Conservation (phyloP, 2,797 vertebrate species). For the Amniataba percoides region DNA sequence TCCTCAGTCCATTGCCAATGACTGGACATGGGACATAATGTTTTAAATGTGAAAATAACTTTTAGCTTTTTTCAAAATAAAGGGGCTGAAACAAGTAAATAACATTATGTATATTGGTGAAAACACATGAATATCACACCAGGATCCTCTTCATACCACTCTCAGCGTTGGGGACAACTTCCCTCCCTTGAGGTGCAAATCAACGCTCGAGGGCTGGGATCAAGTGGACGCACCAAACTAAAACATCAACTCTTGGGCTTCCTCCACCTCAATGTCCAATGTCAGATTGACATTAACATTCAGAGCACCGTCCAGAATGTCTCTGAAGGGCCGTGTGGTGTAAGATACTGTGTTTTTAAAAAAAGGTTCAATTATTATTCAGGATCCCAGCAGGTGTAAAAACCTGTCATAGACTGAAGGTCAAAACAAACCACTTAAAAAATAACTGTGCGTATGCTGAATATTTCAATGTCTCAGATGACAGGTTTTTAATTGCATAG, state of each 20-base stretch:
- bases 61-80: background rate
- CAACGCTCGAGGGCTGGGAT: background rate
- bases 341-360: background rate
- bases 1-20: slow-evolving; percentile 55
- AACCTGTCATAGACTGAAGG: slow-evolving; percentile 5
- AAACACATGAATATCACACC: background rate
- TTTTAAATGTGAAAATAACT: background rate
- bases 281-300: slow-evolving; percentile 33
- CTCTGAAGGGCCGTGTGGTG: slow-evolving; percentile 5
- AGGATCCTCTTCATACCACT: background rate
- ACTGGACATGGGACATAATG: background rate
- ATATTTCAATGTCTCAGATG: background rate
- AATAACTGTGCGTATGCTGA: background rate
- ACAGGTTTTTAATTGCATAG: background rate
- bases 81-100: background rate
- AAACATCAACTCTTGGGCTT: slow-evolving; percentile 27
- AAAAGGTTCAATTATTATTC: background rate
- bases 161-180: background rate
- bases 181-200: slow-evolving; percentile 3
- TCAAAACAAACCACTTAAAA: slow-evolving; percentile 17
- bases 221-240: slow-evolving; percentile 13
- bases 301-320: slow-evolving; percentile 20
- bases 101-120: background rate
- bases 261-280: slow-evolving; percentile 13
- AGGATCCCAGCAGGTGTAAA: background rate